Percentiles rank a stretch among this genome's conserved stretches.
Evolutionary conservation across 2,888 invertebrate genomes (phyloP).

Genomic region (Lucinisca nassula): DNA sequence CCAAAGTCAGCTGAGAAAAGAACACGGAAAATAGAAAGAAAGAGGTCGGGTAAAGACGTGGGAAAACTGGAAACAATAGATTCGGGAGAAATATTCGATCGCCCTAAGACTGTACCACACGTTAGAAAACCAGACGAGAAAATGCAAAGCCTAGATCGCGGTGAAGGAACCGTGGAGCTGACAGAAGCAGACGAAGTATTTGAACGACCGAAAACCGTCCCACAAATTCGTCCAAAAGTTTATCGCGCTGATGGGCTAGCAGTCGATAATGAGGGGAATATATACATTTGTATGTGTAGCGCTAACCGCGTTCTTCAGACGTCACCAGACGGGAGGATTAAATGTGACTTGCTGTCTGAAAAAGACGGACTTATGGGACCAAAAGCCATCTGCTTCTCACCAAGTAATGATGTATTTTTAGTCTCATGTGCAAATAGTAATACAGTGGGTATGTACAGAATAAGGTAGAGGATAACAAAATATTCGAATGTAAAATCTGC

Average conservation of each 20-base stretch:
- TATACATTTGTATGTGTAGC: slow-evolving; percentile 63
- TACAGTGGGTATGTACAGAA: slow-evolving; percentile 57
- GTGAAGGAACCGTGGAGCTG: neutral
- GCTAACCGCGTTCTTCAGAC: slow-evolving; percentile 62
- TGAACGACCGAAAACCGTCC: neutral
- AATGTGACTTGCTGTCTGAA: slow-evolving; percentile 56
- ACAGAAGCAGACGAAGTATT: neutral
- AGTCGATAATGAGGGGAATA: slow-evolving; percentile 58
- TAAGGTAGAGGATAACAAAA: slow-evolving; percentile 34
- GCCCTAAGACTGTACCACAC: neutral
- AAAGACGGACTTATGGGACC: slow-evolving; percentile 61
- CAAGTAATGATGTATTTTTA: slow-evolving; percentile 54
- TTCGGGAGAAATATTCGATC: neutral
- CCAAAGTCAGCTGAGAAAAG: neutral
- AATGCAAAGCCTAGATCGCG: neutral
- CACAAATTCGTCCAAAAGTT: slow-evolving; percentile 41
- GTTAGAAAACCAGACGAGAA: neutral
- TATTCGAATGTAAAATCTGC: too few species aligned
- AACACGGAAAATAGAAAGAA: neutral
- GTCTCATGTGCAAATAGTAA: slow-evolving; percentile 62
- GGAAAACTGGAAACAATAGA: neutral
- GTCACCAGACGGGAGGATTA: slow-evolving; percentile 61
- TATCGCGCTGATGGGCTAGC: slow-evolving; percentile 59
- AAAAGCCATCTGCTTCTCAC: slow-evolving; percentile 60
- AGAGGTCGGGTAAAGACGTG: neutral